A percentile compares a stretch with the other conserved stretches of the same genome.
phyloP scores from a whole-genome alignment of 1,140 invertebrate genomes.

The Pseudachorutes palmiensis region DNA sequence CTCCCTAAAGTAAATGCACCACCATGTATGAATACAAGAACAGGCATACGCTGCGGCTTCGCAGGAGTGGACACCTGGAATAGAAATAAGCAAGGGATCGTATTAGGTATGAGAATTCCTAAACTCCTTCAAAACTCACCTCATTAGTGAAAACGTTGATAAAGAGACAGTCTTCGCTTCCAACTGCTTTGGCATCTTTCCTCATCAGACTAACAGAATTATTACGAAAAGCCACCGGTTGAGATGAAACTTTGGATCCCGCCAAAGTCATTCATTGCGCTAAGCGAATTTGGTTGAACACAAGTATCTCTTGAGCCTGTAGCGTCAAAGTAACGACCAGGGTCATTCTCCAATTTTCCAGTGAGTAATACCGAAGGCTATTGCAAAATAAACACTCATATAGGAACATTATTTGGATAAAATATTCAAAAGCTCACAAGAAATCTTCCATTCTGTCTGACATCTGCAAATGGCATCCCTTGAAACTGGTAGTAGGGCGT shows the following conservation, averaged over 20 bases:
- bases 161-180: conserved; percentile 8
- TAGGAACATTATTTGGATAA: neutral
- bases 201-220: neutral
- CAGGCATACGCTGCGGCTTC: conserved; percentile 38
- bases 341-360: neutral
- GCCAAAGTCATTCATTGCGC: neutral
- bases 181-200: neutral
- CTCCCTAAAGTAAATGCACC: conserved; percentile 49
- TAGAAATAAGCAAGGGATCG: neutral
- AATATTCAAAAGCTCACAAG: neutral
- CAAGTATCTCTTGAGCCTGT: neutral
- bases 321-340: conserved; percentile 4
- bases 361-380: neutral
- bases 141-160: conserved; percentile 7
- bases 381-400: neutral
- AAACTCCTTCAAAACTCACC: neutral
- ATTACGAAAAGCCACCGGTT: neutral
- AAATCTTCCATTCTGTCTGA: neutral
- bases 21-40: conserved; percentile 53
- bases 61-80: neutral
- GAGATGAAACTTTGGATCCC: too few species aligned
- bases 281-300: neutral
- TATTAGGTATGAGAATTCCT: neutral
- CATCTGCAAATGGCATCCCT: conserved; percentile 11
- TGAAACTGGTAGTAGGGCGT: neutral